Conservation (phyloP, 2,888 invertebrate species). For the Tineola bisselliella region DNA sequence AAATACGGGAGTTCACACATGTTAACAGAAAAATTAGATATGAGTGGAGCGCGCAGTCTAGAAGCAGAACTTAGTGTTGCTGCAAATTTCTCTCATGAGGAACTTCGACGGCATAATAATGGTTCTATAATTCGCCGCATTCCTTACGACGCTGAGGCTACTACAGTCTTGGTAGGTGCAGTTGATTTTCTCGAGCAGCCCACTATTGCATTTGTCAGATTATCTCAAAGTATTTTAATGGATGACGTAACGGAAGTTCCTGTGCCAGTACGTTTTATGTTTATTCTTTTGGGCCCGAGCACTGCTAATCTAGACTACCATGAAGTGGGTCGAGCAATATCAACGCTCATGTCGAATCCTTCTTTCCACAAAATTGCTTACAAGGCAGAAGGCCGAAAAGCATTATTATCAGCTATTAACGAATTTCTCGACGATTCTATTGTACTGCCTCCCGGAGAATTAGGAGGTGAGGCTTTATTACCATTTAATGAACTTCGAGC, state of each 20-base stretch:
- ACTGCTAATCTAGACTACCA: conserved; percentile 90
- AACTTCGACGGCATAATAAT: conserved; percentile 76
- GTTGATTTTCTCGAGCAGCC: conserved; percentile 91
- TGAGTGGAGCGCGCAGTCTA: conserved; percentile 21
- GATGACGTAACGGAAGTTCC: conserved; percentile 90
- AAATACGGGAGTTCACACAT: conserved; percentile 63
- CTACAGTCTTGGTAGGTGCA: conserved; percentile 90
- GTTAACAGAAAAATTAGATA: conserved; percentile 28
- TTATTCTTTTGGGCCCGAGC: conserved; percentile 88
- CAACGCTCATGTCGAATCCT: conserved; percentile 94
- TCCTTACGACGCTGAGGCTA: conserved; percentile 88
- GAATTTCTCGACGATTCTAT: conserved; percentile 96
- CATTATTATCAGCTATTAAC: conserved; percentile 90
- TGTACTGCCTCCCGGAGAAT: conserved; percentile 95
- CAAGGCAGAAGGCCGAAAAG: conserved; percentile 84
- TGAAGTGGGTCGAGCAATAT: conserved; percentile 95
- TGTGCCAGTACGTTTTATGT: conserved; percentile 93
- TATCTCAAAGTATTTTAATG: conserved; percentile 84
- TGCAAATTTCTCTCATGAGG: conserved; percentile 71
- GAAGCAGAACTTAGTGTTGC: conserved; percentile 33
- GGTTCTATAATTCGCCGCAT: conserved; percentile 87
- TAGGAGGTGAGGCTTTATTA: conserved; percentile 90
- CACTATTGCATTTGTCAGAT: conserved; percentile 89
- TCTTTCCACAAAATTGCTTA: conserved; percentile 91
- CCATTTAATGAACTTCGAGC: conserved; percentile 90